phyloP scores from a whole-genome alignment of 2,888 invertebrate genomes.

The Ormyrus nitidulus region DNA sequence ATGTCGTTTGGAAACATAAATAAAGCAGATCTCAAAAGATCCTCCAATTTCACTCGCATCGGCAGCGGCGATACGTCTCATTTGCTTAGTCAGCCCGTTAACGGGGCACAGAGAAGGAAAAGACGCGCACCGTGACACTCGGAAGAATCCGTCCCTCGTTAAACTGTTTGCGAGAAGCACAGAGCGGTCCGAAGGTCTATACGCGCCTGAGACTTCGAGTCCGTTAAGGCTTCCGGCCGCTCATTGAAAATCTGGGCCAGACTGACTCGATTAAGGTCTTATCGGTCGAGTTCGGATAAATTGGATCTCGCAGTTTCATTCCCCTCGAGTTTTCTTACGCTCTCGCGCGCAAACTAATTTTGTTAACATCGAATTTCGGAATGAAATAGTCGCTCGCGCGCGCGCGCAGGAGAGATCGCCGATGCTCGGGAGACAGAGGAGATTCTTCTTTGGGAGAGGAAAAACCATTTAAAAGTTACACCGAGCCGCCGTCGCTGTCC shows the following conservation, averaged over 20 bases:
- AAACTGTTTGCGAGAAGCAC: slow-evolving; percentile 12
- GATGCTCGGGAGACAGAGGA: background rate
- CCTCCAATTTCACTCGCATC: no score
- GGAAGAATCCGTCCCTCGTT: slow-evolving; percentile 17
- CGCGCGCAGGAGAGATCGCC: background rate
- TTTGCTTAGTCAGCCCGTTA: no score
- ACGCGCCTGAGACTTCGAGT: background rate
- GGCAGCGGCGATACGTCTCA: no score
- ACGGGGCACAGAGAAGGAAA: no score
- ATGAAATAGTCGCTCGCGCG: slow-evolving; percentile 34
- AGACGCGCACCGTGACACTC: background rate
- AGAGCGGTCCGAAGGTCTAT: background rate
- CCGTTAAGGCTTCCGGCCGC: slow-evolving; percentile 18
- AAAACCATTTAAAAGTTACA: slow-evolving; percentile 50
- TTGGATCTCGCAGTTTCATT: slow-evolving; percentile 49
- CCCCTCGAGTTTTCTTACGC: slow-evolving; percentile 34
- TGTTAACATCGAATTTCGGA: slow-evolving; percentile 51
- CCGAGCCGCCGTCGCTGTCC: background rate
- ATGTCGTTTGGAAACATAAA: no score
- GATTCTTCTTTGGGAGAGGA: slow-evolving; percentile 24
- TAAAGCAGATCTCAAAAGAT: no score
- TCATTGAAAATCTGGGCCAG: slow-evolving; percentile 52
- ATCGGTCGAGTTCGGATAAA: slow-evolving; percentile 54
- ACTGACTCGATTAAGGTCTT: slow-evolving; percentile 55
- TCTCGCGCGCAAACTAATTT: slow-evolving; percentile 48